These are phyloP conservation scores for Scarus forsteni DNA, from an alignment of 2,797 vertebrate genomes.

Conservation along the genomic window DNA sequence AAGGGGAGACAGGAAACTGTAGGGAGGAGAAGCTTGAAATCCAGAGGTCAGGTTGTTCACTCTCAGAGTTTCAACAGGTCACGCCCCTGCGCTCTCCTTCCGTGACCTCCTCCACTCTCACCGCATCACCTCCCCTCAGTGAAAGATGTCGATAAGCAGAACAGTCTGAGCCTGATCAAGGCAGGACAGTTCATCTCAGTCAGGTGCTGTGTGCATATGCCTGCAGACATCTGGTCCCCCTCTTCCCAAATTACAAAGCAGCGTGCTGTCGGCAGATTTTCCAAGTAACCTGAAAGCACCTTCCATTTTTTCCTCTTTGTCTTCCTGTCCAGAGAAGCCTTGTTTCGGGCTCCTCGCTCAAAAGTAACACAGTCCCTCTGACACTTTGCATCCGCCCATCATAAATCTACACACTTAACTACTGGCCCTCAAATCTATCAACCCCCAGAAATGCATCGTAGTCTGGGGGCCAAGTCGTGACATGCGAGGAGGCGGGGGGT, in stretches of 20 bases:
- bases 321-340: slow-evolving; percentile 52
- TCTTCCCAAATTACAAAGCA: slow-evolving; percentile 25
- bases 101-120: slow-evolving; percentile 37
- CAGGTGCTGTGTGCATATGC: slow-evolving; percentile 22
- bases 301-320: slow-evolving; percentile 24
- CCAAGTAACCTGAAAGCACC: slow-evolving; percentile 68
- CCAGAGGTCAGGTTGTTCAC: slow-evolving; percentile 63
- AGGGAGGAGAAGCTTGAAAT: slow-evolving; percentile 61
- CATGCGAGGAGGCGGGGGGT: slow-evolving; percentile 48
- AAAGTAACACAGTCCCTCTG: slow-evolving; percentile 61
- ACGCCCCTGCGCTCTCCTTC: slow-evolving; percentile 20
- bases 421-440: slow-evolving; percentile 62
- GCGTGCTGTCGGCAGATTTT: slow-evolving; percentile 48
- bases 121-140: slow-evolving; percentile 36
- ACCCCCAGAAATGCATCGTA: slow-evolving; percentile 33
- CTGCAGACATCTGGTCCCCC: slow-evolving; percentile 50
- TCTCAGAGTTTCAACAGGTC: slow-evolving; percentile 63
- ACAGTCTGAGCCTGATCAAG: slow-evolving; percentile 21
- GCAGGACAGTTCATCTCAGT: slow-evolving; percentile 52
- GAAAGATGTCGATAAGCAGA: slow-evolving; percentile 64
- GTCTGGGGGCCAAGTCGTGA: slow-evolving; percentile 63
- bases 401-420: slow-evolving; percentile 78
- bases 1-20: slow-evolving; percentile 68
- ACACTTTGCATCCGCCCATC: slow-evolving; percentile 47
- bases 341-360: slow-evolving; percentile 54